A percentile compares a stretch with the other conserved stretches of the same genome.
These are phyloP conservation scores for Lordiphosa fenestrarum DNA, from an alignment of 2,888 invertebrate genomes.

Conservation along the genomic window DNA sequence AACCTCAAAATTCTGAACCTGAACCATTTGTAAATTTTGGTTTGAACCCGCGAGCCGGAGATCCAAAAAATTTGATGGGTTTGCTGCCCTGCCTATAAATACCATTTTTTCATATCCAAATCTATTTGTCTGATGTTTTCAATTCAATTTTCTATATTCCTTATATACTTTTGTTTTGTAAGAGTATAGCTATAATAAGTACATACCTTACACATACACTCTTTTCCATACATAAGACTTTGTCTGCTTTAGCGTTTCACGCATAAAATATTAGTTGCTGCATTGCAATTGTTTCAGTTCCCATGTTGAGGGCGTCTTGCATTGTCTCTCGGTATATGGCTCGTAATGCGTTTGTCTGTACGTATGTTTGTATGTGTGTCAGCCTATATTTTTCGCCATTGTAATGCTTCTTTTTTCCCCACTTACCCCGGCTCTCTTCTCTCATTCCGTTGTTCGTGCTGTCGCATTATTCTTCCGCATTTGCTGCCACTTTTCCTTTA, in stretches of 20 bases:
- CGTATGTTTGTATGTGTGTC: conserved; percentile 19
- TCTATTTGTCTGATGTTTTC: too few species aligned
- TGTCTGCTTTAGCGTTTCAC: conserved; percentile 46
- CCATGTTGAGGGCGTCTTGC: conserved; percentile 67
- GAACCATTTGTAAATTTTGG: too few species aligned
- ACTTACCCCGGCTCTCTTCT: conserved; percentile 1
- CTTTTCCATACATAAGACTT: background rate
- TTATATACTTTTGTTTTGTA: too few species aligned
- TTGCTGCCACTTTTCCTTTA: conserved; percentile 76
- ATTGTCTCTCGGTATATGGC: conserved; percentile 47
- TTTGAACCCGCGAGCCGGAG: too few species aligned
- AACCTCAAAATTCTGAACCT: too few species aligned
- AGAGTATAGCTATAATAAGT: too few species aligned
- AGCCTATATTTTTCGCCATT: conserved; percentile 66
- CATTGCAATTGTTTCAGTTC: conserved; percentile 66
- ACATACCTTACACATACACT: too few species aligned
- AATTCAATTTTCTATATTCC: too few species aligned
- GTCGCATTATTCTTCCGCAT: conserved; percentile 75
- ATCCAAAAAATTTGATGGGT: too few species aligned
- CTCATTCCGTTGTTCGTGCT: conserved; percentile 61
- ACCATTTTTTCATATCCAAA: too few species aligned
- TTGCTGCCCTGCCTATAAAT: too few species aligned
- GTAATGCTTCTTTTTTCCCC: conserved; percentile 42
- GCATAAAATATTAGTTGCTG: conserved; percentile 74
- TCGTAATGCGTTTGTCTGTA: conserved; percentile 6